Evolutionary conservation across 2,113 vertebrate species (phyloP), one percentile per base, ranked within the genome.

Genomic region (Miniopterus natalensis): DNA sequence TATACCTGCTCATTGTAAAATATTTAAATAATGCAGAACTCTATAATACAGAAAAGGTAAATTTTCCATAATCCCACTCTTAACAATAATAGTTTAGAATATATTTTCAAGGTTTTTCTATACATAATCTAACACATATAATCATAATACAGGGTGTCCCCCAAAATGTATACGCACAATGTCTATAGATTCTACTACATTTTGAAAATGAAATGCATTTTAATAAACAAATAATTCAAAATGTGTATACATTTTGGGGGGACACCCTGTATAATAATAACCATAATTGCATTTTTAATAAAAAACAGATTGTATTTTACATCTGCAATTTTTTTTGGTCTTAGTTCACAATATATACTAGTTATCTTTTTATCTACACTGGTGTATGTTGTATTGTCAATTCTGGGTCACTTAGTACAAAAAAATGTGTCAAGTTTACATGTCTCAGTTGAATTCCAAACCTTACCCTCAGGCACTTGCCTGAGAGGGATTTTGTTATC

Each of bases 381-480:
- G 3, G 13, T 27, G 3, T 84, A 36, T 75, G 11, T 71, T 2
- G 0, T 73, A 61, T 71, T 84, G 27, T 14, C 21, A 74, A 0
- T 75, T 94, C 61, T 89, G n/a, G 11, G 68, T 63, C 36, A 86
- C 59, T 36, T 84, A 73, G 49, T 59, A n/a, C 27, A 47, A 71
- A 74, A 75, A 96, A 77, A 6, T 2, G 12, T 79, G 70, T 55
- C 25, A 88, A 55, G 31, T 95, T 77, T 96, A 83, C 78, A 83
- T 31, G 17, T 61, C 31, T 93, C 47, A 40, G 4, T 71, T 95
- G 18, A 87, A 88, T 80, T 91, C 10, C 7, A 88, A 86, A 71
- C 8, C 2, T 85, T 73, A 53, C 36, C 23, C 36, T 59, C 17
- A 63, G 61, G 74, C 53, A 70, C 59, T 47, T 75, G 51, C 49